These are phyloP conservation scores for Sandelia bainsii DNA, from an alignment of 2,797 vertebrate species.

Conservation along the genomic window DNA sequence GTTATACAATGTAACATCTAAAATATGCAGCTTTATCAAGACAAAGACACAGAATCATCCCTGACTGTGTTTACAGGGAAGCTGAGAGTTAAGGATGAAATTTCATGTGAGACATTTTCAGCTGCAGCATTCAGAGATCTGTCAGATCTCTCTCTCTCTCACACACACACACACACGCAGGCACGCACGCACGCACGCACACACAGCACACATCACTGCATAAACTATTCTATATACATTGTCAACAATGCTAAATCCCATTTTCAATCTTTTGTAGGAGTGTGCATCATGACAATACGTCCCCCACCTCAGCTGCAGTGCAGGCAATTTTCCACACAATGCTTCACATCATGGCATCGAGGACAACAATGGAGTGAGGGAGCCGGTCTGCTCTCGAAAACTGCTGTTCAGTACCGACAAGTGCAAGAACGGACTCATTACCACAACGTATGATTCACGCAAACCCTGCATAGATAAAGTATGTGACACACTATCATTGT, in stretches of 20 bases:
- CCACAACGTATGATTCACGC: slow-evolving; percentile 36
- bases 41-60: slow-evolving; percentile 6
- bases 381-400: slow-evolving; percentile 39
- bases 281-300: slow-evolving; percentile 49
- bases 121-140: slow-evolving; percentile 30
- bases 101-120: slow-evolving; percentile 30
- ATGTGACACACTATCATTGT: slow-evolving; percentile 33
- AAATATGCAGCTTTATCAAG: not conserved
- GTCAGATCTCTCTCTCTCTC: slow-evolving; percentile 30
- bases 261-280: slow-evolving; percentile 65
- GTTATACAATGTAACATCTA: slow-evolving; percentile 4
- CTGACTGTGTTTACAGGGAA: slow-evolving; percentile 25
- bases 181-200: not conserved
- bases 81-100: slow-evolving; percentile 24
- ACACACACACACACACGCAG: not conserved
- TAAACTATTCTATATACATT: slow-evolving; percentile 45
- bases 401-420: slow-evolving; percentile 23
- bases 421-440: slow-evolving; percentile 25
- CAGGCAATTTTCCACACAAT: slow-evolving; percentile 71
- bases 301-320: slow-evolving; percentile 29
- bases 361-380: slow-evolving; percentile 50
- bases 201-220: slow-evolving; percentile 15
- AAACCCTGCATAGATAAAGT: not conserved
- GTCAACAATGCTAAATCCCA: slow-evolving; percentile 62
- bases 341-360: slow-evolving; percentile 58